Evolutionary conservation across 2,888 invertebrate species (phyloP).

Genomic region (Mythimna albipuncta): DNA sequence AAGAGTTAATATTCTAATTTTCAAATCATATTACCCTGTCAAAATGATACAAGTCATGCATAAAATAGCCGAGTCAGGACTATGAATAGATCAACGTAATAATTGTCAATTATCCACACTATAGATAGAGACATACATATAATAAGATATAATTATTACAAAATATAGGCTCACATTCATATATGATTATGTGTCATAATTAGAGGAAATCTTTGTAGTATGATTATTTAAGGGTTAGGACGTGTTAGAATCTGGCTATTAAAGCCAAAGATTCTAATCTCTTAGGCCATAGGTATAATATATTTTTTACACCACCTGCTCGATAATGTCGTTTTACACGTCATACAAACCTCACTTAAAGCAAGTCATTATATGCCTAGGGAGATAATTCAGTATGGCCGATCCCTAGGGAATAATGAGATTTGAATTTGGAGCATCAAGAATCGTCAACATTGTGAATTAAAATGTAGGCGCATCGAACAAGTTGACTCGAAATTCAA

Average conservation of each 20-base stretch:
- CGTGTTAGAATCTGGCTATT: neutral
- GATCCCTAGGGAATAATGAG: too few species aligned
- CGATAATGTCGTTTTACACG: too few species aligned
- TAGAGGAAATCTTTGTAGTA: conserved; percentile 36
- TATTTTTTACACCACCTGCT: too few species aligned
- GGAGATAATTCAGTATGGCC: too few species aligned
- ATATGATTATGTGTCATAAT: conserved; percentile 39
- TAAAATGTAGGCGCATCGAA: too few species aligned
- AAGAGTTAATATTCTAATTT: conserved; percentile 22
- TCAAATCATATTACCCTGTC: conserved; percentile 33
- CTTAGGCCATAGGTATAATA: too few species aligned
- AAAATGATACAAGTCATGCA: conserved; percentile 46
- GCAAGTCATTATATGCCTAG: too few species aligned
- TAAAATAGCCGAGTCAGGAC: conserved; percentile 53
- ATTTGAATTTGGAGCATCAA: too few species aligned
- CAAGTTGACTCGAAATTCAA: too few species aligned
- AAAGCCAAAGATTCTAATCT: too few species aligned
- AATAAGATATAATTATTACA: conserved; percentile 57
- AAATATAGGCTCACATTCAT: conserved; percentile 45
- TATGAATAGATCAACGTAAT: conserved; percentile 46
- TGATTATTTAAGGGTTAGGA: conserved; percentile 46
- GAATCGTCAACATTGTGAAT: too few species aligned
- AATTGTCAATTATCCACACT: conserved; percentile 60
- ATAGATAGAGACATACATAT: conserved; percentile 30
- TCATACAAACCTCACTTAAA: too few species aligned